Evolutionary conservation across 2,888 invertebrate genomes (phyloP).

Genomic region (Eurytoma californica): DNA sequence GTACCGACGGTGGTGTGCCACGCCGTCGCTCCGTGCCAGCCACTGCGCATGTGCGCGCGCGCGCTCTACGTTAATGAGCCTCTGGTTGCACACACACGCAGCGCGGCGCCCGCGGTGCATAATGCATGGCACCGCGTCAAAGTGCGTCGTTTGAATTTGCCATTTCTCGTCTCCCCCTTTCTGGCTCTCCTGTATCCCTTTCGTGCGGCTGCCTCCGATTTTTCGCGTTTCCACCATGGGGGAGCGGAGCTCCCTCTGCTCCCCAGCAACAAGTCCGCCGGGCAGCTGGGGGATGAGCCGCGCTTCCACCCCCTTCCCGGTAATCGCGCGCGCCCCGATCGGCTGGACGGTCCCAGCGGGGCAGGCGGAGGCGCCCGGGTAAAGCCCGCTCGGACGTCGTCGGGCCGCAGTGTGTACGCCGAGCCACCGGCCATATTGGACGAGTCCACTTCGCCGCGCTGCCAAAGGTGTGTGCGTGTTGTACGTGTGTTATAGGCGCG

Average conservation of each 20-base stretch:
- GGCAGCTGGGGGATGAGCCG: too few species aligned
- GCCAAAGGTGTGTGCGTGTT: not conserved
- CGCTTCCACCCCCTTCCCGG: too few species aligned
- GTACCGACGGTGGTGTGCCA: constrained; percentile 9
- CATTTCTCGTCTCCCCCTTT: constrained; percentile 8
- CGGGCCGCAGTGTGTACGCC: not conserved
- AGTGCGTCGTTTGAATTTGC: not conserved
- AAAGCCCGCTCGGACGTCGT: not conserved
- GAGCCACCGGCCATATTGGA: constrained; percentile 18
- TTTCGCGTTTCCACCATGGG: not conserved
- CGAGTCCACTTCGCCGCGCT: constrained; percentile 21
- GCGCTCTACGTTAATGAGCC: constrained; percentile 1
- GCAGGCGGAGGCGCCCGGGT: not conserved
- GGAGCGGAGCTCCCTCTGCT: not conserved
- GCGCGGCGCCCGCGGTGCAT: too few species aligned
- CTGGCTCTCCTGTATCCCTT: too few species aligned
- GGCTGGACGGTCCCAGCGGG: too few species aligned
- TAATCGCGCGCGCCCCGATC: too few species aligned
- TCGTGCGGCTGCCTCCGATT: constrained; percentile 8
- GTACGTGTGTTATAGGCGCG: not conserved
- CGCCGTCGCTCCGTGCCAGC: constrained; percentile 1
- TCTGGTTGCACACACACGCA: too few species aligned
- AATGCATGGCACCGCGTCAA: too few species aligned
- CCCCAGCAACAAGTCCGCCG: not conserved
- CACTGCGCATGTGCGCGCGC: constrained; percentile 22